A percentile compares a stretch with the other conserved stretches of the same genome.
phyloP scores from a whole-genome alignment of 2,888 invertebrate genomes.

The Neuroscelio doddi region DNA sequence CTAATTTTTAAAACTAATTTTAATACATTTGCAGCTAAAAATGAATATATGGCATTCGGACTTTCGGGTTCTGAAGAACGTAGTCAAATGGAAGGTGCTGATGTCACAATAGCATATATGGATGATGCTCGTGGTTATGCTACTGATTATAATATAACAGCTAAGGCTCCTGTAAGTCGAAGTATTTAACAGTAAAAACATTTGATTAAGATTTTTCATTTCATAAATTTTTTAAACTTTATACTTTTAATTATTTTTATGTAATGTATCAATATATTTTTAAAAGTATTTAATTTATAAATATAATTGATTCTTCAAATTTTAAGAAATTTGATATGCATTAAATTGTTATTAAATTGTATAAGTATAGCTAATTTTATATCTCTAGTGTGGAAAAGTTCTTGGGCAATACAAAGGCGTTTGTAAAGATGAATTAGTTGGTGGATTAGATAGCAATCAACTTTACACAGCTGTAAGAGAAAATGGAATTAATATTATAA shows the following conservation, averaged over 20 bases:
- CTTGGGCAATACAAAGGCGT: conserved; percentile 90
- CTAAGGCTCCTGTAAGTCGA: conserved; percentile 81
- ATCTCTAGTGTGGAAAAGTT: conserved; percentile 84
- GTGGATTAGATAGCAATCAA: conserved; percentile 88
- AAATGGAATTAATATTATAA: conserved; percentile 85
- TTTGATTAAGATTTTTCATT: too few relatives aligned
- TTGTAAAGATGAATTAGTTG: conserved; percentile 87
- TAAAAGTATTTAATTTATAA: too few relatives aligned
- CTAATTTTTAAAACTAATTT: not conserved
- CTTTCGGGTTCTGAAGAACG: conserved; percentile 82
- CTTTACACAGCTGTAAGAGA: conserved; percentile 81
- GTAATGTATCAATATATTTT: too few relatives aligned
- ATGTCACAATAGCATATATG: conserved; percentile 85
- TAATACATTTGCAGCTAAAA: conserved; percentile 72
- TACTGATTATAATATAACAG: conserved; percentile 89
- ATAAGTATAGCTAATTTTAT: too few relatives aligned
- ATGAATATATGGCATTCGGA: conserved; percentile 93
- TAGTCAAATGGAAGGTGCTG: conserved; percentile 89
- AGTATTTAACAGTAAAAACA: not conserved
- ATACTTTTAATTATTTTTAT: conserved; percentile 2
- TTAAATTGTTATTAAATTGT: too few relatives aligned
- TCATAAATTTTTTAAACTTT: not conserved
- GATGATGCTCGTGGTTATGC: conserved; percentile 83
- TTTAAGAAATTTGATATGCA: too few relatives aligned
- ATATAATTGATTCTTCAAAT: too few relatives aligned